phyloP scores from a whole-genome alignment of 2,113 vertebrate genomes.

The Rhinopomastus cyanomelas region DNA sequence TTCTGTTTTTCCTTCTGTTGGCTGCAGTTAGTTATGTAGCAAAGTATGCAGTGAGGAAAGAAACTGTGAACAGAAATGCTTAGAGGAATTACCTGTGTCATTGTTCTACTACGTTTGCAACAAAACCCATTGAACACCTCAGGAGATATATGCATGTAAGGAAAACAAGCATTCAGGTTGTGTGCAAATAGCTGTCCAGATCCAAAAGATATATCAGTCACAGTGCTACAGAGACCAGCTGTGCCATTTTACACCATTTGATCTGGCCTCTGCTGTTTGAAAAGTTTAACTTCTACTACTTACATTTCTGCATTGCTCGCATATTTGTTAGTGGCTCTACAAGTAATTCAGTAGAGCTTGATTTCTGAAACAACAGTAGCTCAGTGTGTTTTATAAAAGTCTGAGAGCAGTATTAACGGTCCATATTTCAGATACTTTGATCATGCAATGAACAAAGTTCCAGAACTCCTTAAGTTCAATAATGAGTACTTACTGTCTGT shows the following conservation, averaged over 20 bases:
- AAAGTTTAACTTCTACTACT: neutral
- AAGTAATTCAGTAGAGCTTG: neutral
- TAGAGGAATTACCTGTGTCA: neutral
- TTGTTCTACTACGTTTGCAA: neutral
- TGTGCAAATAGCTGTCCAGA: neutral
- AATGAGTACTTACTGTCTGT: neutral
- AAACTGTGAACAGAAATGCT: neutral
- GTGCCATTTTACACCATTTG: neutral
- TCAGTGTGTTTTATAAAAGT: neutral
- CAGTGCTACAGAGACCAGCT: neutral
- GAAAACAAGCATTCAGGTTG: neutral
- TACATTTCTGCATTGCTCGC: neutral
- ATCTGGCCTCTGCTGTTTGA: neutral
- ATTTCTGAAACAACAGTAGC: neutral
- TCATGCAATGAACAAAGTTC: neutral
- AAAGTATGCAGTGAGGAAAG: neutral
- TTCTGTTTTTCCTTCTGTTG: neutral
- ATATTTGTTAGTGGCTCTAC: neutral
- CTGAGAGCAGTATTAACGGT: neutral
- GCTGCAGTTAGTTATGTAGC: neutral
- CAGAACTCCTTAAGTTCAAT: neutral
- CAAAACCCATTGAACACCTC: neutral
- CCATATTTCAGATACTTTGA: neutral
- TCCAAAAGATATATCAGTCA: neutral
- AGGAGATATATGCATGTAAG: neutral